These are phyloP conservation scores for Copsychus sechellarum DNA, from an alignment of 2,113 vertebrate genomes.

Conservation along the genomic window DNA sequence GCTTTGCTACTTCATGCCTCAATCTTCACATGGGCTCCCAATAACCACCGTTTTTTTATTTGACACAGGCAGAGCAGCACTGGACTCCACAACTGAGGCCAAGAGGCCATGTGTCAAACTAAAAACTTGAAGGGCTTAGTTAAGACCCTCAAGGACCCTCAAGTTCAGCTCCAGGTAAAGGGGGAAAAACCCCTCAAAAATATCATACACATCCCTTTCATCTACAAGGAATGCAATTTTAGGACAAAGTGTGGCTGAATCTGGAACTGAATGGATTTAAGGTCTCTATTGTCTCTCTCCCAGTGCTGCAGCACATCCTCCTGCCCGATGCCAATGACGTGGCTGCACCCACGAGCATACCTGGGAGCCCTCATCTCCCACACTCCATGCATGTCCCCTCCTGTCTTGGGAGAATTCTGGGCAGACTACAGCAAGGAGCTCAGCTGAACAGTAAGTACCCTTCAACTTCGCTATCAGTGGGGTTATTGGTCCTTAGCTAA, in stretches of 20 bases:
- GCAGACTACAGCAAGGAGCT: neutral
- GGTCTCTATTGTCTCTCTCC: neutral
- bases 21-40: neutral
- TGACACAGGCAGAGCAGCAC: fast-evolving
- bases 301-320: neutral
- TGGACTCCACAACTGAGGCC: neutral
- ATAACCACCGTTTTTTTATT: neutral
- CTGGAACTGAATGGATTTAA: neutral
- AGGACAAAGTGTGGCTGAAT: neutral
- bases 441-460: neutral
- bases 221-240: neutral
- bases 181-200: neutral
- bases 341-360: fast-evolving
- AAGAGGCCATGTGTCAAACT: neutral
- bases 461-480: neutral
- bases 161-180: neutral
- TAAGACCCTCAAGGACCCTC: neutral
- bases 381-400: fast-evolving
- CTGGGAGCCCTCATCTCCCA: neutral
- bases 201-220: neutral
- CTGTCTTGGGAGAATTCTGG: fast-evolving
- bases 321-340: fast-evolving
- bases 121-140: neutral
- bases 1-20: neutral
- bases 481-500: neutral